Conservation (phyloP, 1,140 invertebrate species). For the Ips nitidus region DNA sequence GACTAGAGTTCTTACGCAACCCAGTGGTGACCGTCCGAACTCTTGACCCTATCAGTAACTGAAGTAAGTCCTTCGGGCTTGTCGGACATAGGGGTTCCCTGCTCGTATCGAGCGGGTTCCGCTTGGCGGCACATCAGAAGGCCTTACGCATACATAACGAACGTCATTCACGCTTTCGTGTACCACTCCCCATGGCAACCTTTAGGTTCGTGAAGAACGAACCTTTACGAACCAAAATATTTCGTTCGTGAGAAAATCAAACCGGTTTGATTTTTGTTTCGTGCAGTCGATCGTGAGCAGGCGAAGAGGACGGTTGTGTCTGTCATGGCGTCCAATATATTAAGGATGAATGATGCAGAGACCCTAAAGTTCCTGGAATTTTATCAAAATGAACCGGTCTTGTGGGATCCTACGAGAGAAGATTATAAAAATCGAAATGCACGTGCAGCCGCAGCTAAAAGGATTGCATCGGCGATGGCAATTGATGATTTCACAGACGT, state of each 20-base stretch:
- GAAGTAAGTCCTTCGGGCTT: no score
- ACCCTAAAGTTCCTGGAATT: constrained; percentile 28
- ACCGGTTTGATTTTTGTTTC: constrained; percentile 9
- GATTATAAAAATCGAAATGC: constrained; percentile 28
- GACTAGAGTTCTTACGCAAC: no score
- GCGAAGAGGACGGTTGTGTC: constrained; percentile 4
- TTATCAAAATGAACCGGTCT: constrained; percentile 27
- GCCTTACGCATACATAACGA: no score
- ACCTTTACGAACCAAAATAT: neutral
- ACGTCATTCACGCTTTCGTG: no score
- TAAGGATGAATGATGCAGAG: constrained; percentile 24
- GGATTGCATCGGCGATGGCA: constrained; percentile 22
- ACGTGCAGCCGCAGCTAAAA: constrained; percentile 32
- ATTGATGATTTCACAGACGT: constrained; percentile 23
- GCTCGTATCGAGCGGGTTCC: no score
- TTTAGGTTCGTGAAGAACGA: no score
- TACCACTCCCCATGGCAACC: no score
- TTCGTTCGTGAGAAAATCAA: constrained; percentile 9
- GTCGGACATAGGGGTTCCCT: no score
- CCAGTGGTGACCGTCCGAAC: no score
- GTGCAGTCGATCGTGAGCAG: constrained; percentile 8
- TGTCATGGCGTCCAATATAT: neutral
- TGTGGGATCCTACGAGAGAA: constrained; percentile 27
- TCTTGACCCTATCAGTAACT: no score
- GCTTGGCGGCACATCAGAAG: no score